Conservation (phyloP, 2,113 vertebrate genomes). For the Salminus brasiliensis region DNA sequence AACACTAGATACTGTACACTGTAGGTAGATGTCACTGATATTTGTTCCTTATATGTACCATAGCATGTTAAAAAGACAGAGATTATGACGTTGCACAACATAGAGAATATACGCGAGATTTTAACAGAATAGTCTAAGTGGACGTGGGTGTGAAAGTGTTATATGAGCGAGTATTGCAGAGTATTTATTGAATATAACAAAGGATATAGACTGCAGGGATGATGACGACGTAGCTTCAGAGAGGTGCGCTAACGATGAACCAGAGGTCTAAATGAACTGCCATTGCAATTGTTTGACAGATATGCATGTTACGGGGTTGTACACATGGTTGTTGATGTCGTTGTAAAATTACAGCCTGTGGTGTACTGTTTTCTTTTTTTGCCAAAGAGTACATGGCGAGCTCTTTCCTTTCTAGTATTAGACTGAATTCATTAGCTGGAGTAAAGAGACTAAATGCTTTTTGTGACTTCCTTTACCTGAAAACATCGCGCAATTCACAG, state of each 20-base stretch:
- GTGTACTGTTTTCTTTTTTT: conserved; percentile 57
- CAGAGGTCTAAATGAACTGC: background rate
- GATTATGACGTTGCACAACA: conserved; percentile 42
- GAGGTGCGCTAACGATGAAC: background rate
- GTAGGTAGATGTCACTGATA: conserved; percentile 42
- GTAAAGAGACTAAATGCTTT: background rate
- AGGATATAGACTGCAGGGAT: background rate
- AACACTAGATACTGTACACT: conserved; percentile 32
- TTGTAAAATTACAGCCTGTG: conserved; percentile 29
- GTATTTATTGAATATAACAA: conserved; percentile 12
- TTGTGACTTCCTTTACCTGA: background rate
- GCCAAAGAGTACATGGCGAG: conserved; percentile 59
- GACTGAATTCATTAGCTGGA: background rate
- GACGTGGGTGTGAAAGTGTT: conserved; percentile 26
- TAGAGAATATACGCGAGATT: conserved; percentile 31
- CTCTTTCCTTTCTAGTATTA: conserved; percentile 69
- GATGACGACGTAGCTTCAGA: background rate
- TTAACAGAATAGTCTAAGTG: conserved; percentile 14
- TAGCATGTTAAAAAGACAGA: conserved; percentile 42
- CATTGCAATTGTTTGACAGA: background rate
- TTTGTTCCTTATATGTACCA: conserved; percentile 33
- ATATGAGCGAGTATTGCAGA: background rate
- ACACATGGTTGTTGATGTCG: conserved; percentile 39
- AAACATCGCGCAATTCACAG: background rate
- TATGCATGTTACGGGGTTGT: conserved; percentile 39